phyloP scores from a whole-genome alignment of 2,888 invertebrate species.

The Isoperla grammatica region DNA sequence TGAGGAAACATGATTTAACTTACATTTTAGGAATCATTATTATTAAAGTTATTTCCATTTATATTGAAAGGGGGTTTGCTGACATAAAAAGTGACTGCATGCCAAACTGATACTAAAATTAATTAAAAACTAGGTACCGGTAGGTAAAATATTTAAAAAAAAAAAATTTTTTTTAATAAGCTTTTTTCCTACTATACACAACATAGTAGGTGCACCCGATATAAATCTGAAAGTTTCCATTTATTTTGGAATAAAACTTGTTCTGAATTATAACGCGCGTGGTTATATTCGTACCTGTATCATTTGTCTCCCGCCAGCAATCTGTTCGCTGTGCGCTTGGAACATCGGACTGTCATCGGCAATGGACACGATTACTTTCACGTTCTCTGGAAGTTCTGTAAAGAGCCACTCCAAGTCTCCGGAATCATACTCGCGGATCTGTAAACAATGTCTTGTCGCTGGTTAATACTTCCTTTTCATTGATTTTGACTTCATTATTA shows the following conservation, averaged over 20 bases:
- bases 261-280: no score
- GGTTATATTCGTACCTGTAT: conserved; percentile 25
- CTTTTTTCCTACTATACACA: no score
- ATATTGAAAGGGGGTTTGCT: neutral
- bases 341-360: conserved; percentile 52
- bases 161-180: no score
- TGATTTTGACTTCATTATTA: neutral
- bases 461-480: neutral
- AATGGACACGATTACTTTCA: conserved; percentile 70
- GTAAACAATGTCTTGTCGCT: conserved; percentile 4
- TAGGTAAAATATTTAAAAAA: no score
- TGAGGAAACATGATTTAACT: neutral
- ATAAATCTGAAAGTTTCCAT: no score
- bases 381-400: conserved; percentile 61
- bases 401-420: conserved; percentile 72
- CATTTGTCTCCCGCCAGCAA: conserved; percentile 32
- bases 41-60: neutral
- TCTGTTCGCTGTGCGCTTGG: conserved; percentile 39
- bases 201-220: no score
- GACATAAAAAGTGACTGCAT: neutral
- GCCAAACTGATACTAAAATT: neutral
- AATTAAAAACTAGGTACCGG: no score
- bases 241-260: no score
- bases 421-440: conserved; percentile 46
- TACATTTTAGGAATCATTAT: neutral